Percentiles rank a stretch among this genome's conserved stretches.
Evolutionary conservation across 2,888 invertebrate genomes (phyloP).

Genomic region (Agrochola circellaris): DNA sequence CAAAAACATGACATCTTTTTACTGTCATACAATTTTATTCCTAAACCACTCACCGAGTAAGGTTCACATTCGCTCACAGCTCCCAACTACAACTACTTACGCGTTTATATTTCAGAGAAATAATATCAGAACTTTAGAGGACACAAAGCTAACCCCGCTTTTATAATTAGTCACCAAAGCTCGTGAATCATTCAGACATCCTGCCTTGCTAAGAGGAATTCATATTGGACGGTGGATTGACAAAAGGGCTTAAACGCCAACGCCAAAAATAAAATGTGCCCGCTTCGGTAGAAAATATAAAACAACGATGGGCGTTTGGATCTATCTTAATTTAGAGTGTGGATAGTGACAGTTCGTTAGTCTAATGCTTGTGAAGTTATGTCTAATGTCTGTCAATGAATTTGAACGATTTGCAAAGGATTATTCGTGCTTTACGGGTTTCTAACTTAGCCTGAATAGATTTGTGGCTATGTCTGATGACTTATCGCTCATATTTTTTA

Average conservation of each 20-base stretch:
- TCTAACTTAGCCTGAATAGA: background rate
- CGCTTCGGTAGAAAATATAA: slow-evolving; percentile 55
- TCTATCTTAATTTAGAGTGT: slow-evolving; percentile 61
- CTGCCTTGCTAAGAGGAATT: slow-evolving; percentile 70
- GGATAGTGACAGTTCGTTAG: slow-evolving; percentile 56
- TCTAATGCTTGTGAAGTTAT: slow-evolving; percentile 30
- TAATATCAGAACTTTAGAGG: slow-evolving; percentile 56
- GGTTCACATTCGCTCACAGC: slow-evolving; percentile 2
- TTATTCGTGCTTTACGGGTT: slow-evolving; percentile 16
- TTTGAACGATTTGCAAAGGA: slow-evolving; percentile 29
- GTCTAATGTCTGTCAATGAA: slow-evolving; percentile 31
- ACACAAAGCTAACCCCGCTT: slow-evolving; percentile 65
- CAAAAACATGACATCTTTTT: background rate
- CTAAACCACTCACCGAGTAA: background rate
- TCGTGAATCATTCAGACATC: slow-evolving; percentile 79
- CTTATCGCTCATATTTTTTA: slow-evolving; percentile 11
- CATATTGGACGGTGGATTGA: slow-evolving; percentile 58
- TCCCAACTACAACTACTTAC: background rate
- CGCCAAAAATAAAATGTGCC: slow-evolving; percentile 58
- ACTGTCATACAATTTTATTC: background rate
- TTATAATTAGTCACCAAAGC: slow-evolving; percentile 79
- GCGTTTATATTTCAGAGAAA: slow-evolving; percentile 50
- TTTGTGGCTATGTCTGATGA: background rate
- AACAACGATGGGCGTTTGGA: slow-evolving; percentile 39
- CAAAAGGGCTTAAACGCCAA: slow-evolving; percentile 56